phyloP scores from a whole-genome alignment of 1,140 invertebrate species.

The Drosophila navojoa region DNA sequence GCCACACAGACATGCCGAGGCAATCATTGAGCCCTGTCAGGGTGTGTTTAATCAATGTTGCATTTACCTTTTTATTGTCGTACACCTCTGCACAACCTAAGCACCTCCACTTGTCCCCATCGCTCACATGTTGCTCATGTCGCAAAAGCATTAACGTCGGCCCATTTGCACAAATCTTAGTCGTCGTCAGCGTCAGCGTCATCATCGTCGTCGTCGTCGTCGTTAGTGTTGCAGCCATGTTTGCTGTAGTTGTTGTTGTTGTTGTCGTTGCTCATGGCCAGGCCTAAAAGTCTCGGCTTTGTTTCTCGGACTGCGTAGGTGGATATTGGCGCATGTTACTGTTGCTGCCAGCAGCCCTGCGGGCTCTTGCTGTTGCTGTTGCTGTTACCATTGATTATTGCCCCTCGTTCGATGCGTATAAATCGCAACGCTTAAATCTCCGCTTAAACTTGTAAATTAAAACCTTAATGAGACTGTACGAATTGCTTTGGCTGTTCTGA shows the following conservation, averaged over 20 bases:
- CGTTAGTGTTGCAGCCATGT: constrained; percentile 4
- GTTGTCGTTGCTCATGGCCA: constrained; percentile 27
- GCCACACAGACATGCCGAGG: constrained; percentile 24
- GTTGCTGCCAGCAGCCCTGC: constrained; percentile 40
- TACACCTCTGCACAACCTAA: neutral
- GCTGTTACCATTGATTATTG: constrained; percentile 72
- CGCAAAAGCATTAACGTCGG: constrained; percentile 36
- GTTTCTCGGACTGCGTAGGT: constrained; percentile 69
- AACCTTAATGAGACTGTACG: constrained; percentile 72
- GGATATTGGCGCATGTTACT: constrained; percentile 57
- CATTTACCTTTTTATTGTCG: constrained; percentile 33
- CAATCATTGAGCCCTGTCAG: constrained; percentile 25
- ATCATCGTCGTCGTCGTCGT: constrained; percentile 28
- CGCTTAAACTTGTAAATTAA: constrained; percentile 76
- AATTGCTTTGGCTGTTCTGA: constrained; percentile 20
- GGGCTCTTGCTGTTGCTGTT: constrained; percentile 31
- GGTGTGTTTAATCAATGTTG: constrained; percentile 52
- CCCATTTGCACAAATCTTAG: constrained; percentile 62
- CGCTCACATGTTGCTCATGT: constrained; percentile 14
- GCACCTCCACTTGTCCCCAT: neutral
- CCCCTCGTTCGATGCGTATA: constrained; percentile 64
- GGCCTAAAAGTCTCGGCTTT: constrained; percentile 39
- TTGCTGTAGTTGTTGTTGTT: constrained; percentile 16
- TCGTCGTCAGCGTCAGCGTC: constrained; percentile 27
- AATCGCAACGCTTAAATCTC: constrained; percentile 75